Percentiles rank a stretch among this genome's conserved stretches.
These are phyloP conservation scores for Muntiacus reevesi DNA, from an alignment of 2,113 vertebrate species.

Conservation along the genomic window DNA sequence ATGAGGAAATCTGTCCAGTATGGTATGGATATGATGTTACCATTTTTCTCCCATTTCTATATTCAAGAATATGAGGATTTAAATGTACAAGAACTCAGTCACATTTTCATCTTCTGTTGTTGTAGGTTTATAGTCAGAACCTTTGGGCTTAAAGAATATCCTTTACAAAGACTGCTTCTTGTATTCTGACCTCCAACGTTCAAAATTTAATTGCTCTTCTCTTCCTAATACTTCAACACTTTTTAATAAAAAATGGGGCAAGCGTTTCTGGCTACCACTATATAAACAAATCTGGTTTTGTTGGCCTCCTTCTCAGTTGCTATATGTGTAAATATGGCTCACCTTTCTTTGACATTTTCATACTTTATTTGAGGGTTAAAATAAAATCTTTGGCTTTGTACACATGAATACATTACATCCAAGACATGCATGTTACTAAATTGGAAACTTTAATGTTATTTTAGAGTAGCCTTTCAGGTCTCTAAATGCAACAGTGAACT, in stretches of 20 bases:
- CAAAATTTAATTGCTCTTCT: conserved; percentile 12
- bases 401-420: neutral
- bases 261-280: neutral
- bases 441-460: neutral
- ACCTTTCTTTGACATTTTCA: conserved; percentile 35
- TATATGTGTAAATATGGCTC: neutral
- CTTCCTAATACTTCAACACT: neutral
- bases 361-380: conserved; percentile 35
- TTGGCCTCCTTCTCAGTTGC: neutral
- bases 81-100: neutral
- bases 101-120: neutral
- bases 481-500: neutral
- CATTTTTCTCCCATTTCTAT: neutral
- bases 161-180: neutral
- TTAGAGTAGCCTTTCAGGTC: neutral
- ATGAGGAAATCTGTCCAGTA: neutral
- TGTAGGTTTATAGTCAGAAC: neutral
- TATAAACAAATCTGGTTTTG: conserved; percentile 12
- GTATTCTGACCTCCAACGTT: neutral
- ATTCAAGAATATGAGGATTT: neutral
- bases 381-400: conserved; percentile 18
- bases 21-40: neutral
- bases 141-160: neutral
- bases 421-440: neutral
- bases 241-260: neutral